Evolutionary conservation across 2,797 vertebrate species (phyloP).

Genomic region (Mormyrus proboscirostris): DNA sequence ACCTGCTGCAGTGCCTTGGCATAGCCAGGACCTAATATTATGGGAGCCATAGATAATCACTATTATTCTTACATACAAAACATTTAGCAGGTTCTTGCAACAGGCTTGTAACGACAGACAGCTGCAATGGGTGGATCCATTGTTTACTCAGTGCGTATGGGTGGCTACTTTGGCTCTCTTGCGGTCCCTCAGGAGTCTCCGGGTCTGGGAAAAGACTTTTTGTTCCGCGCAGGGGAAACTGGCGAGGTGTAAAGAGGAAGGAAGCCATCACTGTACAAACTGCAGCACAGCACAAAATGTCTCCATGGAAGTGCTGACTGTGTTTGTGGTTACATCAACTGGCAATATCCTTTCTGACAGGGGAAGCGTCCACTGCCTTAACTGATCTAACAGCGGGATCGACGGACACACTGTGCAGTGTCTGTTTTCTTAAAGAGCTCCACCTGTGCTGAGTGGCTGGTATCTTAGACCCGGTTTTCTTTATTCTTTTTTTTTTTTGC

Average conservation of each 20-base stretch:
- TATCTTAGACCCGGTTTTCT: background rate
- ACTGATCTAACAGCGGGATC: background rate
- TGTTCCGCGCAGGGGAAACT: slow-evolving; percentile 19
- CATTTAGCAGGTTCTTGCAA: background rate
- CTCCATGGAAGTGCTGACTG: slow-evolving; percentile 3
- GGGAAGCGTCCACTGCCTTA: background rate
- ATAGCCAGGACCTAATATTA: background rate
- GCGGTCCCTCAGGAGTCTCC: background rate
- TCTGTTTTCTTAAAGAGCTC: background rate
- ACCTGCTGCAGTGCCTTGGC: background rate
- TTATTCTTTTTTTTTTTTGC: background rate
- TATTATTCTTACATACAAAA: background rate
- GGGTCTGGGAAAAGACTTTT: slow-evolving; percentile 14
- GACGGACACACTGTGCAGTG: background rate
- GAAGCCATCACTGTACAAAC: slow-evolving; percentile 2
- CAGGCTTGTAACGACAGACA: background rate
- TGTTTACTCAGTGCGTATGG: background rate
- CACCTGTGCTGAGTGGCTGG: background rate
- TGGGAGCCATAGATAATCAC: background rate
- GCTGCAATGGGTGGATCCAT: background rate
- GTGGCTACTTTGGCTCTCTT: background rate
- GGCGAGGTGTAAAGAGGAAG: slow-evolving; percentile 2
- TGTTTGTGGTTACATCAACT: background rate
- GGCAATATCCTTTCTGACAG: background rate
- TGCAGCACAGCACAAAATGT: background rate